These are phyloP conservation scores for Heteractis magnifica DNA, from an alignment of 92 coral and sea anemone genomes.

Conservation along the genomic window DNA sequence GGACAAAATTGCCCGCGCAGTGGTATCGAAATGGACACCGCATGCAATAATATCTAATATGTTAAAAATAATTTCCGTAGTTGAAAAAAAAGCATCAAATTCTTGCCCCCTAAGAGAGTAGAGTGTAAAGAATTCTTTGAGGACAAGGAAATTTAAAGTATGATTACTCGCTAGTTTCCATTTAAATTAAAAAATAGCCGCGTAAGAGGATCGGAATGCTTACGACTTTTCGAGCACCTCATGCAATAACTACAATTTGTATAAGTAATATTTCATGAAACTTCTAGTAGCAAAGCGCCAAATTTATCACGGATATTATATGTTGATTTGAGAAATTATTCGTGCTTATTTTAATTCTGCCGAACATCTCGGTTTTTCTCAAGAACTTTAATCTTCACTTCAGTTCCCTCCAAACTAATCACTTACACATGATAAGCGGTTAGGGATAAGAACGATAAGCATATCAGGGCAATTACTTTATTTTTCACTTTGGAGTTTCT, in stretches of 20 bases:
- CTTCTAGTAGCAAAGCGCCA: neutral
- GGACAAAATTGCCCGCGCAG: neutral
- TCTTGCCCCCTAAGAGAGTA: too few species aligned
- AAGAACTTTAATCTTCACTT: neutral
- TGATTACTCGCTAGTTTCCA: too few species aligned
- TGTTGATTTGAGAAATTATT: neutral
- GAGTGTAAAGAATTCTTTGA: too few species aligned
- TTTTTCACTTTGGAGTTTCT: neutral
- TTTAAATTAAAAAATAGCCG: too few species aligned
- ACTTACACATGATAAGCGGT: neutral
- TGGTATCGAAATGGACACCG: neutral
- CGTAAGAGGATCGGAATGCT: neutral
- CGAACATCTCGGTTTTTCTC: neutral
- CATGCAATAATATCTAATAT: too few species aligned
- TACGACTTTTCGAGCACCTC: neutral
- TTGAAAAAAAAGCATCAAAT: too few species aligned
- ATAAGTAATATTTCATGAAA: neutral
- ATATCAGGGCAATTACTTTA: neutral
- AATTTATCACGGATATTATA: neutral
- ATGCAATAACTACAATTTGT: neutral
- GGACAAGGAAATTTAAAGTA: too few species aligned
- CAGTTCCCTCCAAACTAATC: neutral
- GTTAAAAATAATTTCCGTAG: too few species aligned
- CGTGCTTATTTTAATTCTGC: neutral
- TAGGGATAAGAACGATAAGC: neutral